Conservation (phyloP, 2,888 invertebrate species). For the Sarcophaga carnaria region DNA sequence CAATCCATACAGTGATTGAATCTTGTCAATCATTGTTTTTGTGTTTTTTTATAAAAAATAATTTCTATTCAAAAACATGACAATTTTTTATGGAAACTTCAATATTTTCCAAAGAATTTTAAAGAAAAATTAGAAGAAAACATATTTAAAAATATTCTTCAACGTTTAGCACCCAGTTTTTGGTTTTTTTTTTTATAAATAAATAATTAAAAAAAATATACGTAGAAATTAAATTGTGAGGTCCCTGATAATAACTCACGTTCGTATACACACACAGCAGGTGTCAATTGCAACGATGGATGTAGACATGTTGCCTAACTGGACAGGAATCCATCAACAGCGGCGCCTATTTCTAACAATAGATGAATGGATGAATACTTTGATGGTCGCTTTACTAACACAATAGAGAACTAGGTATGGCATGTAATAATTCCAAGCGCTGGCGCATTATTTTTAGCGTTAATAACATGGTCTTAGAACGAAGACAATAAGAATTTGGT, state of each 20-base stretch:
- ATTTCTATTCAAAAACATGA: neutral
- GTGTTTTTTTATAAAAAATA: neutral
- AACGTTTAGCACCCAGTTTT: neutral
- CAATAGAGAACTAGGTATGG: conserved; percentile 1
- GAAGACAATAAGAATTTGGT: conserved; percentile 4
- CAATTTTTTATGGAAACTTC: conserved; percentile 1
- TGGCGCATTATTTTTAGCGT: neutral
- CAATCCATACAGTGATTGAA: neutral
- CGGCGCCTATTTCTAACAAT: conserved; percentile 75
- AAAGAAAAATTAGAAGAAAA: neutral
- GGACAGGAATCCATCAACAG: conserved; percentile 78
- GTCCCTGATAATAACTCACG: conserved; percentile 67
- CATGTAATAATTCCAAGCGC: neutral
- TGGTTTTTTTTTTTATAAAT: too few species aligned
- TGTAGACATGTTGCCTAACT: conserved; percentile 68
- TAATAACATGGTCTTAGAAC: conserved; percentile 39
- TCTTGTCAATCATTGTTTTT: conserved; percentile 20
- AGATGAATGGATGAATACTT: conserved; percentile 61
- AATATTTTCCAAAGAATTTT: neutral
- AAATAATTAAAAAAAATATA: neutral
- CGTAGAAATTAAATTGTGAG: conserved; percentile 71
- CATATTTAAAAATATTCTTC: neutral
- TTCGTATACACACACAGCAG: conserved; percentile 74
- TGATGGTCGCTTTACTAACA: conserved; percentile 16
- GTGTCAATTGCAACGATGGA: conserved; percentile 75